Base-by-base conservation (phyloP, 2,797 vertebrate species). In the Geotrypetes seraphini region DNA sequence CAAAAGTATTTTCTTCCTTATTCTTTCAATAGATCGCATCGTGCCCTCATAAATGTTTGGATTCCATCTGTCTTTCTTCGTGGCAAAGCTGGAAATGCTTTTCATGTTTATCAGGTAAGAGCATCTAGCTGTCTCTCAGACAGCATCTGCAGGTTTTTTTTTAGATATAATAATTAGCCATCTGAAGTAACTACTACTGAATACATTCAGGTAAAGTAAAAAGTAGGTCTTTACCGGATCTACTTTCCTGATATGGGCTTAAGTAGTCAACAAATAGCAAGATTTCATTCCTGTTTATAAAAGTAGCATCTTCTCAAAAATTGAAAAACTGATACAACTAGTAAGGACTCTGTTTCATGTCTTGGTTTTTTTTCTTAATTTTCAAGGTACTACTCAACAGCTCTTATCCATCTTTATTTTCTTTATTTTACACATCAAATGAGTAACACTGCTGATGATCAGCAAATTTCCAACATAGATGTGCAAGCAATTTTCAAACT, bases 11-110 rank as follows among this genome's bases (percentile, higher is more conserved):
- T 12, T 10, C n/a, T 52, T 39, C 39, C 10, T 10, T 12, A 6
- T 58, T 15, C 19, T 26, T 19, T 18, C 50, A 10, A 12, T 64
- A 98, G 95, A 83, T 86, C 90, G 62, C 93, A 96, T 53, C 87
- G 94, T 24, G 96, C 96, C 2, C 91, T 99, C 63, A 89, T 97
- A 78, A 99, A 99, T 8, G 93, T 99, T 41, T 99, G 96, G 96
- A 99, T 99, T 65, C 96, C 94, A 8, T 97, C 92, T 0, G 93
- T 97, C 58, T 99, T 99, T 66, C 87, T 99, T 48, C 90, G 92
- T 61, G 93, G 93, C 50, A 81, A 89, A 61, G 87, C 92, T 41
- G 85, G 92, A 16, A 96, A 90, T 16, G 86, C 94, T 5, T 97
- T 93, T 73, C 92, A 97, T 14, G 93, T 99, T 47, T 99, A 99